Base-by-base conservation (phyloP, 1,140 invertebrate genomes). In the Lasaia peninsularis region DNA sequence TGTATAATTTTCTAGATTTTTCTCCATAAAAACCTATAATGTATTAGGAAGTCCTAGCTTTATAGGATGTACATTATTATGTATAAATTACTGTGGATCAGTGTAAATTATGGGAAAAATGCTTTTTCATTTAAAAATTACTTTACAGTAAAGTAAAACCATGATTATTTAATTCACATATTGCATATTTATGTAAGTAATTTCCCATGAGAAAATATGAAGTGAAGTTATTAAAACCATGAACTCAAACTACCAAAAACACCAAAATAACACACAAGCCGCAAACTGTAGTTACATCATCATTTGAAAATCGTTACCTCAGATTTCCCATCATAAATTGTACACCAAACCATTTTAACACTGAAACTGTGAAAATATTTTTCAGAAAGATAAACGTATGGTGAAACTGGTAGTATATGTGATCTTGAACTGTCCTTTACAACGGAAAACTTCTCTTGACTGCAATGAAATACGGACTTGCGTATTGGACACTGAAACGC, bases 371-470 rank as follows among this genome's bases (percentile, higher is more conserved):
- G 68, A 58, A 78, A 63, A 60, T 63, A 69, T 74, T 65, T 75
- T 62, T 70, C 71, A 63, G 58, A 62, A 63, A 67, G 73, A 61
- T 60, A 64, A 56, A 65, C 63, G 65, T 64, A 64, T 65, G 71
- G 72, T 74, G 68, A 65, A 68, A 69, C 71, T 55, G 62, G 65
- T 71, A 71, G 72, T 75, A 71, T 72, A 71, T 71, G 74, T 86
- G 85, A 88, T 86, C 85, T 88, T 88, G 85, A 88, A 85, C 80
- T 86, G 85, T 76, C 85, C 85, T 88, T 86, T 74, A 68, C 64
- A 62, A 73, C 73, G 69, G 73, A 79, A 86, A 82, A 71, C 71
- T 71, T 76, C 73, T 73, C 75, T 67, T 73, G 73, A 68, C 75
- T 78, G 65, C 75, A 71, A 65, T 58, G 66, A 64, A 73, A 65